Evolutionary conservation across 2,888 invertebrate genomes (phyloP).

Genomic region (Rhodophaea formosa): DNA sequence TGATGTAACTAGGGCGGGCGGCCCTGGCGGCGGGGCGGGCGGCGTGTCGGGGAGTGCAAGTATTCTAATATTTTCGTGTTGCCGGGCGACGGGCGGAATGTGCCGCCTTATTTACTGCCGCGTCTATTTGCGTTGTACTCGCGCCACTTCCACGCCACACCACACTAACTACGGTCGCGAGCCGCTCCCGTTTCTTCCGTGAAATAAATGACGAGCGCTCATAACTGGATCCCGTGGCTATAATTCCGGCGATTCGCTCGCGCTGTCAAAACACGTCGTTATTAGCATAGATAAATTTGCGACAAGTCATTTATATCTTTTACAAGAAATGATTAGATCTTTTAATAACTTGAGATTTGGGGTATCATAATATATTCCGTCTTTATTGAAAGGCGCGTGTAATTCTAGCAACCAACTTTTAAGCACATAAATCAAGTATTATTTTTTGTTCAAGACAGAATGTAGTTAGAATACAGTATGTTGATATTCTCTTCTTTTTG

Average conservation of each 20-base stretch:
- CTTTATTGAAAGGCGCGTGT: not conserved
- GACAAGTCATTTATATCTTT: not conserved
- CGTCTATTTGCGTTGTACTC: constrained; percentile 24
- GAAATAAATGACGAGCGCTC: constrained; percentile 2
- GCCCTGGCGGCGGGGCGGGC: not conserved
- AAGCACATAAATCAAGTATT: too few species aligned
- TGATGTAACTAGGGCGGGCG: not conserved
- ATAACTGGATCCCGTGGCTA: constrained; percentile 1
- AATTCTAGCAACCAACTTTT: not conserved
- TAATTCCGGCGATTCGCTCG: constrained; percentile 2
- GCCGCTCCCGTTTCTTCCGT: not conserved
- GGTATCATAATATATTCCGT: not conserved
- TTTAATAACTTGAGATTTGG: not conserved
- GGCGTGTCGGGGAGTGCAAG: not conserved
- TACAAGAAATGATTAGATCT: not conserved
- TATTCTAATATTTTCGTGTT: not conserved
- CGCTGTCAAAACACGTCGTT: constrained; percentile 15
- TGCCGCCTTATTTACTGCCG: constrained; percentile 26
- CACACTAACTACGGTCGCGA: not conserved
- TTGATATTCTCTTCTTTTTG: too few species aligned
- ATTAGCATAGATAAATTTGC: not conserved
- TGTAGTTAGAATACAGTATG: too few species aligned
- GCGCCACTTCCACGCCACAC: not conserved
- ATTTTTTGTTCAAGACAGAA: too few species aligned
- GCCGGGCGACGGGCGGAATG: constrained; percentile 22